These are phyloP conservation scores for Zaprionus inermis DNA, from an alignment of 1,140 invertebrate genomes.

Conservation along the genomic window DNA sequence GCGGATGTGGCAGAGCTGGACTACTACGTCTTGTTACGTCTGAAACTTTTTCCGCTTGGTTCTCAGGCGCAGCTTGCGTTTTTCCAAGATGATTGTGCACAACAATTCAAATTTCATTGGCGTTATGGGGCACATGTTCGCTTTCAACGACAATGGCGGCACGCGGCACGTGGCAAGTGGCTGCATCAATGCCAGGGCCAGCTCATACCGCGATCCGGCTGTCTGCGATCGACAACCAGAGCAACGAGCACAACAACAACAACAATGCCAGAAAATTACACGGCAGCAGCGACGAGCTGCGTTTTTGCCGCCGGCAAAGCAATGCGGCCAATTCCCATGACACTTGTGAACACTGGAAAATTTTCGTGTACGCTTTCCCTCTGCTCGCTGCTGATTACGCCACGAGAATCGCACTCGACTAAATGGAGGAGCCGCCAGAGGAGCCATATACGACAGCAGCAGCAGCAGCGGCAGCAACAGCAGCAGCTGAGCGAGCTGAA, in stretches of 20 bases:
- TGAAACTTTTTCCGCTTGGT: slow-evolving; percentile 80
- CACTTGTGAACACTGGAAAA: slow-evolving; percentile 25
- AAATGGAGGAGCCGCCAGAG: slow-evolving; percentile 33
- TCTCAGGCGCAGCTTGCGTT: slow-evolving; percentile 72
- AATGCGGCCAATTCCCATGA: slow-evolving; percentile 27
- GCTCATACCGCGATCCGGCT: slow-evolving; percentile 40
- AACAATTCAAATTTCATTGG: slow-evolving; percentile 60
- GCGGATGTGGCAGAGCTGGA: not conserved
- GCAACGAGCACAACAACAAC: not conserved
- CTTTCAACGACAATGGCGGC: slow-evolving; percentile 14
- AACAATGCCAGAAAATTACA: not conserved
- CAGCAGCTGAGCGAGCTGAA: slow-evolving; percentile 5
- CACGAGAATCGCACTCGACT: slow-evolving; percentile 34
- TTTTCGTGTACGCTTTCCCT: slow-evolving; percentile 3
- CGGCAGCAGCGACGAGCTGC: not conserved
- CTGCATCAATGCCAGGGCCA: slow-evolving; percentile 50
- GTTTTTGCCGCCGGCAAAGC: slow-evolving; percentile 44
- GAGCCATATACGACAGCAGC: slow-evolving; percentile 23
- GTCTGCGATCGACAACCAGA: not conserved
- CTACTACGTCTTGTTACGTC: slow-evolving; percentile 68
- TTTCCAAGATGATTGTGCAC: slow-evolving; percentile 76
- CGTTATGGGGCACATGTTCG: slow-evolving; percentile 79
- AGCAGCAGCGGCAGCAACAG: not conserved
- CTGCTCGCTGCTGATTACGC: slow-evolving; percentile 16
- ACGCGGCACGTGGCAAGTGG: slow-evolving; percentile 3